Evolutionary conservation across 2,113 vertebrate genomes (phyloP).

Genomic region (Elachura formosa): DNA sequence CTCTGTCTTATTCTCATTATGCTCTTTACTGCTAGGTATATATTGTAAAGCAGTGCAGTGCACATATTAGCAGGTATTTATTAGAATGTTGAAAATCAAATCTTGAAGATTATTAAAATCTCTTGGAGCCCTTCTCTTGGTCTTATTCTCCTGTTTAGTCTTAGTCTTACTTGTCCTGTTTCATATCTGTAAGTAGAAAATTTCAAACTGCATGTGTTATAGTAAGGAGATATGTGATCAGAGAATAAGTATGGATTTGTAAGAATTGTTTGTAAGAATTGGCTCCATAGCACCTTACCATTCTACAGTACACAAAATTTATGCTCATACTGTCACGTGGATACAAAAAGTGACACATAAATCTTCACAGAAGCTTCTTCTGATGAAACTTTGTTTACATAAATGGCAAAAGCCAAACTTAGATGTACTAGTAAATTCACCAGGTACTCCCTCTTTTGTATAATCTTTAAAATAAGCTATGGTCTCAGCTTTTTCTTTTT

Average conservation of each 20-base stretch:
- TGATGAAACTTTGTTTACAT: background rate
- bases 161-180: background rate
- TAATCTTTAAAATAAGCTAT: background rate
- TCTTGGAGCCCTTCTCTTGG: background rate
- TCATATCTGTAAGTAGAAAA: background rate
- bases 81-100: background rate
- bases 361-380: background rate
- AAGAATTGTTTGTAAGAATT: background rate
- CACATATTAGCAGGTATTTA: background rate
- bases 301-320: background rate
- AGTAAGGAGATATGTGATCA: background rate
- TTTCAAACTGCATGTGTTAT: background rate
- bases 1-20: background rate
- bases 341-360: background rate
- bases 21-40: background rate
- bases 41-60: background rate
- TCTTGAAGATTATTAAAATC: background rate
- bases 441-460: background rate
- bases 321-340: background rate
- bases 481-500: background rate
- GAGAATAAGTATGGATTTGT: background rate
- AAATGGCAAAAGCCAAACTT: background rate
- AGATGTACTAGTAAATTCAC: background rate
- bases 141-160: background rate
- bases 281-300: background rate